Conservation (phyloP, 2,888 invertebrate genomes). For the Apamea sordens region DNA sequence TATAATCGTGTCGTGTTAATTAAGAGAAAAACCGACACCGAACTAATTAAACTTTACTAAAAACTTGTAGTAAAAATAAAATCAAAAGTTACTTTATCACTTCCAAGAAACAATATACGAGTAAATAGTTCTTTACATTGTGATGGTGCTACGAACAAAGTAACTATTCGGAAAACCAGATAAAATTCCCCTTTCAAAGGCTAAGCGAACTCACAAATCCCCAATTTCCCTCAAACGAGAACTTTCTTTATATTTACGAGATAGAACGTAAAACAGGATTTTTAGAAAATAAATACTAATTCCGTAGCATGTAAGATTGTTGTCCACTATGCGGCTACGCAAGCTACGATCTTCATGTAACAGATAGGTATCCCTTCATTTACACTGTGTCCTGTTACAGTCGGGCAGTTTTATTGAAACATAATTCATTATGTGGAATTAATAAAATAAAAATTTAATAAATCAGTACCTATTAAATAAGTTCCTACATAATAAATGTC, state of each 20-base stretch:
- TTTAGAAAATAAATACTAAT: constrained; percentile 12
- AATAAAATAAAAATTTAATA: background rate
- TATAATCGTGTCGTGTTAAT: background rate
- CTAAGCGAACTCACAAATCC: constrained; percentile 19
- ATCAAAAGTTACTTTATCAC: constrained; percentile 6
- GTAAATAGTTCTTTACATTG: constrained; percentile 8
- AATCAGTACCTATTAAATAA: no score
- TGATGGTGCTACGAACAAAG: constrained; percentile 15
- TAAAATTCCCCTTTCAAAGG: constrained; percentile 7
- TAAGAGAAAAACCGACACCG: background rate
- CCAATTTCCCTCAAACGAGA: constrained; percentile 1
- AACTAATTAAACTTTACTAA: constrained; percentile 18
- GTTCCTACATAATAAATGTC: background rate
- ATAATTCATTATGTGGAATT: background rate
- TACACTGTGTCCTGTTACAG: background rate
- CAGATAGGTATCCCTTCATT: background rate
- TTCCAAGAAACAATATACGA: constrained; percentile 14
- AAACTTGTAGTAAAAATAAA: constrained; percentile 19
- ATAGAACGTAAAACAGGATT: constrained; percentile 6
- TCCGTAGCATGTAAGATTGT: background rate
- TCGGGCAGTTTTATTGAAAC: background rate
- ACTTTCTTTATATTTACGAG: constrained; percentile 8
- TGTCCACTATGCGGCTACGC: background rate
- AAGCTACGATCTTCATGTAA: background rate
- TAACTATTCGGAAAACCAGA: constrained; percentile 19